Conservation (phyloP, 2,888 invertebrate genomes). For the Branchipolynoe longqiensis region DNA sequence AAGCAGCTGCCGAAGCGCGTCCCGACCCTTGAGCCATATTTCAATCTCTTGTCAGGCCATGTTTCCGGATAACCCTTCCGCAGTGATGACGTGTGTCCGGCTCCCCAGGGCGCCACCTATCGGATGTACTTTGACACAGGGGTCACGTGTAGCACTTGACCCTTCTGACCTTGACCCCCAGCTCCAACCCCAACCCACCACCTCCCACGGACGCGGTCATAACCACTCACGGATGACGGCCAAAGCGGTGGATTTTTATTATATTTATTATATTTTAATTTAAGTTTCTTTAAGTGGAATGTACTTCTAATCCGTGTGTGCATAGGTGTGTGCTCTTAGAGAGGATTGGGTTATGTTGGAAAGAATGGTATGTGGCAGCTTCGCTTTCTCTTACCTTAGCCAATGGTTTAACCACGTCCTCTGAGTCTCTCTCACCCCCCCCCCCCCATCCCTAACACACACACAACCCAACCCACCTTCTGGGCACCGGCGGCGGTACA, state of each 20-base stretch:
- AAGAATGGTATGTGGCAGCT: too few species aligned
- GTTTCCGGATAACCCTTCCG: conserved; percentile 46
- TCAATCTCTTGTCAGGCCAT: conserved; percentile 33
- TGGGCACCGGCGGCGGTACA: neutral
- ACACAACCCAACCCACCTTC: neutral
- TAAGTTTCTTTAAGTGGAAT: too few species aligned
- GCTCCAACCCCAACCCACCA: neutral
- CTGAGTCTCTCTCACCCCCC: neutral
- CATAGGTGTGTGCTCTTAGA: too few species aligned
- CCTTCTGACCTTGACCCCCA: conserved; percentile 27
- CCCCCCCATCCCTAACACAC: neutral
- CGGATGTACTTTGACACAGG: conserved; percentile 38
- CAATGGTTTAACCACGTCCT: too few species aligned
- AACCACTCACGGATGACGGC: too few species aligned
- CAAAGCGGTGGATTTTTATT: too few species aligned
- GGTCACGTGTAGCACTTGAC: conserved; percentile 54
- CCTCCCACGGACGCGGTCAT: conserved; percentile 21
- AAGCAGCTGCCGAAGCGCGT: neutral
- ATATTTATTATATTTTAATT: too few species aligned
- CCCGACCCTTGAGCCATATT: conserved; percentile 44
- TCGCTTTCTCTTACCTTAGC: too few species aligned
- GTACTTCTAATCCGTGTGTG: too few species aligned
- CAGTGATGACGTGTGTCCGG: conserved; percentile 40
- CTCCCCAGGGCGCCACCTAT: conserved; percentile 20
- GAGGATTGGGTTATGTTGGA: too few species aligned